Conservation (phyloP, 2,797 vertebrate species). For the Alosa sapidissima region DNA sequence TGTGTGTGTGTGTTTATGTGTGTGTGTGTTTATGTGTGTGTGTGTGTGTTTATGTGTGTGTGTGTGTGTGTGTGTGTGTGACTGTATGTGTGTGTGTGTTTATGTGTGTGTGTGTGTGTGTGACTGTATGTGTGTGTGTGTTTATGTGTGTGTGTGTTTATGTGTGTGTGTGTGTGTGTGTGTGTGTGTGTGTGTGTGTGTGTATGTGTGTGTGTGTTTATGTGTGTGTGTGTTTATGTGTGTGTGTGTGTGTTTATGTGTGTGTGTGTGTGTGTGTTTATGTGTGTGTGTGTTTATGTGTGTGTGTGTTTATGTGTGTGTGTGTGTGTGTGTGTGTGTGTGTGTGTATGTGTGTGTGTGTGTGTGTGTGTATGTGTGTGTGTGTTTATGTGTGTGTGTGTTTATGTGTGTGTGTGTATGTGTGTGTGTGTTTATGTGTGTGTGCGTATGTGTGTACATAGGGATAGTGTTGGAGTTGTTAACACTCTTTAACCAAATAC, state of each 20-base stretch:
- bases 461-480: not conserved
- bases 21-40: not conserved
- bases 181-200: not conserved
- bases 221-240: slow-evolving; percentile 4
- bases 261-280: not conserved
- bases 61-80: not conserved
- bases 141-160: slow-evolving; percentile 2
- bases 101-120: not conserved
- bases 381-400: not conserved
- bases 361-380: slow-evolving; percentile 15
- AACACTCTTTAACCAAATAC: not conserved
- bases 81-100: slow-evolving; percentile 1
- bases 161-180: too few species aligned
- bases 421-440: slow-evolving; percentile 6
- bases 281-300: slow-evolving; percentile 15
- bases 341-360: slow-evolving; percentile 18
- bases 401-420: not conserved
- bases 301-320: not conserved
- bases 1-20: not conserved
- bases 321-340: not conserved
- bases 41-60: slow-evolving; percentile 16
- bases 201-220: not conserved
- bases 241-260: too few species aligned
- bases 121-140: not conserved
- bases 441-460: not conserved